Evolutionary conservation across 1,140 invertebrate species (phyloP).

Genomic region (Drosophila azteca): DNA sequence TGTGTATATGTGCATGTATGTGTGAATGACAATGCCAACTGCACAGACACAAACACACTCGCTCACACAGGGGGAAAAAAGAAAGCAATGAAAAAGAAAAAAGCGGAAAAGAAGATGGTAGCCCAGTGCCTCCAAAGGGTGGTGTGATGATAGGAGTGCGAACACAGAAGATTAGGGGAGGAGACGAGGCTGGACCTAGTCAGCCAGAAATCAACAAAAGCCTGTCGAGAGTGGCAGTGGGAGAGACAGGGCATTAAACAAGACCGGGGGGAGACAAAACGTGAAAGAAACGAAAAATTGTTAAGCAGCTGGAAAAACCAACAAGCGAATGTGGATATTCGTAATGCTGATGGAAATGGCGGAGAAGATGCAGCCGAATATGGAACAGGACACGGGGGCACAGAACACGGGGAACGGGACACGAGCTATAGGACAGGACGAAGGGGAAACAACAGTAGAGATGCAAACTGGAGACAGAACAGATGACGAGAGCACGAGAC

Average conservation of each 20-base stretch:
- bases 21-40: constrained; percentile 33
- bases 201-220: constrained; percentile 78
- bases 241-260: neutral
- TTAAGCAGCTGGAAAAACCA: constrained; percentile 56
- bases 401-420: constrained; percentile 8
- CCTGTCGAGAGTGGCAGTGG: constrained; percentile 55
- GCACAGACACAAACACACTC: constrained; percentile 13
- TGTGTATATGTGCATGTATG: constrained; percentile 26
- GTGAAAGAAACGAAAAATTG: constrained; percentile 42
- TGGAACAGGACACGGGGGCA: constrained; percentile 11
- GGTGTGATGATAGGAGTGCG: no score
- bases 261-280: constrained; percentile 1
- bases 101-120: constrained; percentile 18
- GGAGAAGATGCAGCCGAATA: constrained; percentile 18
- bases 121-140: constrained; percentile 10
- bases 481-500: neutral
- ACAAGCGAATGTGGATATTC: constrained; percentile 46
- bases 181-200: constrained; percentile 50
- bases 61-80: constrained; percentile 18
- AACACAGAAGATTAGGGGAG: constrained; percentile 17
- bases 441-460: constrained; percentile 5
- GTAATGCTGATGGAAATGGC: constrained; percentile 41
- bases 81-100: constrained; percentile 9
- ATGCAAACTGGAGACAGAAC: constrained; percentile 25
- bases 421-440: neutral